Evolutionary conservation across 1,140 invertebrate species (phyloP).

Genomic region (Listronotus bonariensis): DNA sequence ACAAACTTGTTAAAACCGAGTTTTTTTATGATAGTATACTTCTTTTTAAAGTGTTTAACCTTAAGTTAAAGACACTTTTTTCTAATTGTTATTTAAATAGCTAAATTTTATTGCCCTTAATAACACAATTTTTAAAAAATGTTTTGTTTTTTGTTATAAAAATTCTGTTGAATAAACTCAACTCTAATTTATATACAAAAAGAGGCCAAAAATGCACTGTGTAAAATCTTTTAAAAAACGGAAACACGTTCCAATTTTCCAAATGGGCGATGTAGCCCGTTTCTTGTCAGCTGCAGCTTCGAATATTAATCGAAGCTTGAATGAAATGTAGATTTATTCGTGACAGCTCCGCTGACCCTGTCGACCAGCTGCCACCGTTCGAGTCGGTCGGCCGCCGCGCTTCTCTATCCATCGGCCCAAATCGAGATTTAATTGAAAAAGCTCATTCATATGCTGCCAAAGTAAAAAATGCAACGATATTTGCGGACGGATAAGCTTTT

Average conservation of each 20-base stretch:
- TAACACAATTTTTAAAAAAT: no score
- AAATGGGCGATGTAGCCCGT: slow-evolving; percentile 21
- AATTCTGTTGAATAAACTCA: no score
- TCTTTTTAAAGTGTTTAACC: no score
- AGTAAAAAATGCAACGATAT: slow-evolving; percentile 55
- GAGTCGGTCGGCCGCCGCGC: no score
- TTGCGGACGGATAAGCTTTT: slow-evolving; percentile 33
- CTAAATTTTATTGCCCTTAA: no score
- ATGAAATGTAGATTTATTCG: slow-evolving; percentile 46
- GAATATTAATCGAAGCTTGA: slow-evolving; percentile 36
- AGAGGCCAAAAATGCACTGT: not conserved
- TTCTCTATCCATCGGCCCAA: slow-evolving; percentile 35
- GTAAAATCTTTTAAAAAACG: not conserved
- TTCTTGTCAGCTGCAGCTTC: slow-evolving; percentile 30
- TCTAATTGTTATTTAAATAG: no score
- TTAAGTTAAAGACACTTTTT: no score
- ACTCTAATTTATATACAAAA: slow-evolving; percentile 4
- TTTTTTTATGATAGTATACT: no score
- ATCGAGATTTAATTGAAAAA: slow-evolving; percentile 57
- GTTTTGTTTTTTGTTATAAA: no score
- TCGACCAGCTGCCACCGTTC: slow-evolving; percentile 20
- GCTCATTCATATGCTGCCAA: slow-evolving; percentile 56
- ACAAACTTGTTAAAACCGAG: no score
- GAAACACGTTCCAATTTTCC: slow-evolving; percentile 13
- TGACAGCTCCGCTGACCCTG: slow-evolving; percentile 32